These are phyloP conservation scores for Caenorhabditis uteleia DNA, from an alignment of 2,888 invertebrate genomes.

Conservation along the genomic window DNA sequence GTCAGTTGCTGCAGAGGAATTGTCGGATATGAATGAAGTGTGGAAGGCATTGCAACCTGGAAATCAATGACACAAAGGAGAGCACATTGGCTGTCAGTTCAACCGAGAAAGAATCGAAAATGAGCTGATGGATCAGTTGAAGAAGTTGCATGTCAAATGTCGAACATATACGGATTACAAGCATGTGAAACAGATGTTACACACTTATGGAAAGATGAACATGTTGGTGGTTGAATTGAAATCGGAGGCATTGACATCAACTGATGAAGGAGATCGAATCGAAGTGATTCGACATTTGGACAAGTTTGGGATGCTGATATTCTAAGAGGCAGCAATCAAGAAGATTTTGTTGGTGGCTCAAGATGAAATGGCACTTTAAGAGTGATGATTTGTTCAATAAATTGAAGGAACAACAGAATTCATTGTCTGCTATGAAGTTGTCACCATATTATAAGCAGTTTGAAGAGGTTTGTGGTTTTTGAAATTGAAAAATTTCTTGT, in stretches of 20 bases:
- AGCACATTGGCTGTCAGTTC: conserved; percentile 97
- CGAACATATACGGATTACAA: conserved; percentile 98
- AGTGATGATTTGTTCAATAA: conserved; percentile 99
- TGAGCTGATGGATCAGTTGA: conserved; percentile 83
- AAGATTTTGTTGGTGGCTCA: conserved; percentile 96
- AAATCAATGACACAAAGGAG: conserved; percentile 85
- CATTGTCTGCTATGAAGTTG: conserved; percentile 98
- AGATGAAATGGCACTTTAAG: conserved; percentile 98
- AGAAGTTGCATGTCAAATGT: conserved; percentile 90
- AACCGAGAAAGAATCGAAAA: conserved; percentile 94
- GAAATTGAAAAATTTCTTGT: conserved; percentile 88
- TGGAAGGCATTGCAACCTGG: conserved; percentile 75
- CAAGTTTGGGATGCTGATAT: conserved; percentile 93
- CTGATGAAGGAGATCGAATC: conserved; percentile 93
- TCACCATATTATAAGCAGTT: conserved; percentile 92
- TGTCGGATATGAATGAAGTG: conserved; percentile 87
- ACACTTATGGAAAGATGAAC: conserved; percentile 93
- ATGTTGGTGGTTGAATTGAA: conserved; percentile 96
- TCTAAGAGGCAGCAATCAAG: conserved; percentile 87
- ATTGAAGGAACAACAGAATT: conserved; percentile 99
- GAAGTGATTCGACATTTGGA: conserved; percentile 82
- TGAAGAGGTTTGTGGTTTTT: conserved; percentile 93
- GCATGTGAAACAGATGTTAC: conserved; percentile 91
- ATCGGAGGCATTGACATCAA: conserved; percentile 98
- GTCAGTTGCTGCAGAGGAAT: conserved; percentile 89